Evolutionary conservation across 2,797 vertebrate genomes (phyloP).

Genomic region (Otolemur crassicaudatus): DNA sequence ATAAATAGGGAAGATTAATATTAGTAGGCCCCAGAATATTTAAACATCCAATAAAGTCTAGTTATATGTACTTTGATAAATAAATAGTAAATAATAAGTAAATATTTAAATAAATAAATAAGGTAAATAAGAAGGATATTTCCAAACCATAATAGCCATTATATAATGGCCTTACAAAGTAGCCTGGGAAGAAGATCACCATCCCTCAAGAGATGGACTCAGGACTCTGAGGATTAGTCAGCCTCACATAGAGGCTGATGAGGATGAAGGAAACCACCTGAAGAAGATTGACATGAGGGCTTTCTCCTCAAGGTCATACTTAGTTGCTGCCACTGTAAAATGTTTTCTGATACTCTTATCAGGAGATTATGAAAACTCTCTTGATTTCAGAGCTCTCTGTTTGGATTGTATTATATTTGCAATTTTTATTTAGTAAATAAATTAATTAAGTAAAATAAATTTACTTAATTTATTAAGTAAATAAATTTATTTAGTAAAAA

Average conservation of each 20-base stretch:
- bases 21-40: not conserved
- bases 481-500: not conserved
- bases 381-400: not conserved
- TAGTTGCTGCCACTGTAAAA: not conserved
- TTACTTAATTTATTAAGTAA: no score
- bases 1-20: not conserved
- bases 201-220: not conserved
- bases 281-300: not conserved
- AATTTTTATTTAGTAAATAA: not conserved
- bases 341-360: not conserved
- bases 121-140: not conserved
- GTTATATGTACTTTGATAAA: not conserved
- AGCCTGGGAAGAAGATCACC: not conserved
- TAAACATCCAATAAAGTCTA: not conserved
- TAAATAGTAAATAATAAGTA: not conserved
- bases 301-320: accelerated
- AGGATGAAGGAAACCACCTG: no score
- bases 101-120: not conserved
- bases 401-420: not conserved
- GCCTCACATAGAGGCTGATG: not conserved
- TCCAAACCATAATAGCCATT: not conserved
- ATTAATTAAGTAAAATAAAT: no score
- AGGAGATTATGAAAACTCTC: not conserved
- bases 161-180: not conserved
- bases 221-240: not conserved